A percentile compares a stretch with the other conserved stretches of the same genome.
These are phyloP conservation scores for Hylia prasina DNA, from an alignment of 2,113 vertebrate species.

Conservation along the genomic window DNA sequence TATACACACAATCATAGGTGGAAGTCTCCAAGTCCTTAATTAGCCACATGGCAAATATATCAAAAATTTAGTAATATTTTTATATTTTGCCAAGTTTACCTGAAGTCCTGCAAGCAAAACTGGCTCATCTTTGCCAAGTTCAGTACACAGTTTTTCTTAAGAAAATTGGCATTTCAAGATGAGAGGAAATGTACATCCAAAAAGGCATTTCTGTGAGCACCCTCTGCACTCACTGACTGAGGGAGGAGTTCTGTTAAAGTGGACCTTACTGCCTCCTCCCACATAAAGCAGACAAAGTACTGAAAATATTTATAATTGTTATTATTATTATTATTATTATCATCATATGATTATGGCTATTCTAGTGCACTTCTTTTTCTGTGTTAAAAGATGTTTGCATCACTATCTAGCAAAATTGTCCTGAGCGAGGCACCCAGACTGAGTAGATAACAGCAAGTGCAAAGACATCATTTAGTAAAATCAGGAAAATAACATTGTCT, in stretches of 20 bases:
- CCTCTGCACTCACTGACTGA: not conserved
- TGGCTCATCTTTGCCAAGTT: not conserved
- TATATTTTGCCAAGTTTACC: not conserved
- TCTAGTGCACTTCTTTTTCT: not conserved
- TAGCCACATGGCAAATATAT: not conserved
- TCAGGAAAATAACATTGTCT: not conserved
- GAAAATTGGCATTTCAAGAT: not conserved
- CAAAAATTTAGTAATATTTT: not conserved
- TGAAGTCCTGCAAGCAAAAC: not conserved
- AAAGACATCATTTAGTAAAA: not conserved
- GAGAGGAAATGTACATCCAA: not conserved
- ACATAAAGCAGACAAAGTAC: fast-evolving
- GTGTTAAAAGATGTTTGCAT: not conserved
- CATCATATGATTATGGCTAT: not conserved
- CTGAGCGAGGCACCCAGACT: not conserved
- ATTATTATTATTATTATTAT: not conserved
- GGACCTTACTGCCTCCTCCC: not conserved
- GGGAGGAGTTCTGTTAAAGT: not conserved
- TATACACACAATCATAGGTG: too few relatives aligned
- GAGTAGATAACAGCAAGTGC: not conserved
- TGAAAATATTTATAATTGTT: not conserved
- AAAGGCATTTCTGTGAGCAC: not conserved
- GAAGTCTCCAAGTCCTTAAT: not conserved
- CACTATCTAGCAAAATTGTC: not conserved
- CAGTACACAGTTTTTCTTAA: not conserved